Evolutionary conservation across 2,113 vertebrate species (phyloP).

Genomic region (Aptenodytes forsteri): DNA sequence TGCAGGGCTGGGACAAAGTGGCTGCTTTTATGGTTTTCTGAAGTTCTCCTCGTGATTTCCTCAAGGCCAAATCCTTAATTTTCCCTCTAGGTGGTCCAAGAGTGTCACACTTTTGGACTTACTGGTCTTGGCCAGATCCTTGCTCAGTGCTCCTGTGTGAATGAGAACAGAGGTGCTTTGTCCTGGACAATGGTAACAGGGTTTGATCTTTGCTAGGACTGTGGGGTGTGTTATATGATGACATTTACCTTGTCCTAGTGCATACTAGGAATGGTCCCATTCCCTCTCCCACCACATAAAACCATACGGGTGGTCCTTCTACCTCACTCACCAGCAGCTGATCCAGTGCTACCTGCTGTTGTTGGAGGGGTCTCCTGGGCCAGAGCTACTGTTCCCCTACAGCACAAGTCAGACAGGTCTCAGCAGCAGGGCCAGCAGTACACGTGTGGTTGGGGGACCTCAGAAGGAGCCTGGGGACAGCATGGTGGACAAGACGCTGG

Average conservation of each 20-base stretch:
- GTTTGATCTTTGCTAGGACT: not conserved
- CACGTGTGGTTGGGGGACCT: not conserved
- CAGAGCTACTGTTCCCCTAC: not conserved
- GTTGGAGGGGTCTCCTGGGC: not conserved
- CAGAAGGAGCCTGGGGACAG: not conserved
- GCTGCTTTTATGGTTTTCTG: not conserved
- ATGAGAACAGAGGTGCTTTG: not conserved
- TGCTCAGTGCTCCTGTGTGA: not conserved
- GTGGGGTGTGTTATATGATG: not conserved
- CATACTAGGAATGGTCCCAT: not conserved
- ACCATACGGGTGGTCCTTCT: accelerated
- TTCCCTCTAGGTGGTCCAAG: not conserved
- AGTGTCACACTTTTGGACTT: not conserved
- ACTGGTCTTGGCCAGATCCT: not conserved
- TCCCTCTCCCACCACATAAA: not conserved
- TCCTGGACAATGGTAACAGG: not conserved
- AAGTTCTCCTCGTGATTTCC: not conserved
- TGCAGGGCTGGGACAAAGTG: not conserved
- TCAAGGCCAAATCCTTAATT: not conserved
- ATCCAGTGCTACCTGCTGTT: not conserved
- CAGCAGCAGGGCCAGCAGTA: not conserved
- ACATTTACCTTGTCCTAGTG: not conserved
- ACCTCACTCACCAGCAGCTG: not conserved
- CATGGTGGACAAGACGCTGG: not conserved
- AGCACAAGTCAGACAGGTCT: not conserved